Conservation (phyloP, 2,888 invertebrate species). For the Scaptomyza cyrtandrae region DNA sequence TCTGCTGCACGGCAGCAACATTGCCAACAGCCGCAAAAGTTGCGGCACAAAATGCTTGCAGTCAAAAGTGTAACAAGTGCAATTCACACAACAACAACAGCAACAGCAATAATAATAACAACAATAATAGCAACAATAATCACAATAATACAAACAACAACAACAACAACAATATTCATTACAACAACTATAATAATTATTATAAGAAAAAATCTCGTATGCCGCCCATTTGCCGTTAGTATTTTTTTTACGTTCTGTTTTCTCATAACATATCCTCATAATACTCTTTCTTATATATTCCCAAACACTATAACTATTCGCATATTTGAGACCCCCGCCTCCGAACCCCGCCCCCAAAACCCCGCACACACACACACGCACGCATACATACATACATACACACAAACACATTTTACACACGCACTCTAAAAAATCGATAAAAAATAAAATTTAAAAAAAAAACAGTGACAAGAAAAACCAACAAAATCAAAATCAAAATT, state of each 20-base stretch:
- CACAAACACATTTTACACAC: conserved; percentile 1
- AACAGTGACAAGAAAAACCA: conserved; percentile 23
- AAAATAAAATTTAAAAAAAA: background rate
- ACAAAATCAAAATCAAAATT: background rate
- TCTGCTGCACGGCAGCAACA: conserved; percentile 39
- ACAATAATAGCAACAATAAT: conserved; percentile 38
- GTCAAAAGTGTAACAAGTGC: conserved; percentile 82
- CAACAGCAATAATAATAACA: conserved; percentile 53
- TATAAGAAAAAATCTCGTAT: conserved; percentile 84
- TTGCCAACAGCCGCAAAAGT: conserved; percentile 14
- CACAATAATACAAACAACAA: conserved; percentile 47
- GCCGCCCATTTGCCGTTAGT: conserved; percentile 85
- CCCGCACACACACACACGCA: background rate
- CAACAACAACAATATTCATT: conserved; percentile 82
- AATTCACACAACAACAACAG: conserved; percentile 78
- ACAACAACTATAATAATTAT: conserved; percentile 84
- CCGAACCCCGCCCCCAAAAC: background rate
- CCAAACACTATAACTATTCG: conserved; percentile 13
- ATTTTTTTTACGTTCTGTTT: conserved; percentile 63
- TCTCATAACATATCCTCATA: conserved; percentile 41
- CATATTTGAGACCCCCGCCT: conserved; percentile 8
- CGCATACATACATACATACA: conserved; percentile 11
- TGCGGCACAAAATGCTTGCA: conserved; percentile 52
- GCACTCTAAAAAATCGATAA: conserved; percentile 10
- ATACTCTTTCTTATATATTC: conserved; percentile 9